Evolutionary conservation across 2,797 vertebrate species (phyloP), one percentile per base, ranked within the genome.

Genomic region (Peromyscus attwateri): DNA sequence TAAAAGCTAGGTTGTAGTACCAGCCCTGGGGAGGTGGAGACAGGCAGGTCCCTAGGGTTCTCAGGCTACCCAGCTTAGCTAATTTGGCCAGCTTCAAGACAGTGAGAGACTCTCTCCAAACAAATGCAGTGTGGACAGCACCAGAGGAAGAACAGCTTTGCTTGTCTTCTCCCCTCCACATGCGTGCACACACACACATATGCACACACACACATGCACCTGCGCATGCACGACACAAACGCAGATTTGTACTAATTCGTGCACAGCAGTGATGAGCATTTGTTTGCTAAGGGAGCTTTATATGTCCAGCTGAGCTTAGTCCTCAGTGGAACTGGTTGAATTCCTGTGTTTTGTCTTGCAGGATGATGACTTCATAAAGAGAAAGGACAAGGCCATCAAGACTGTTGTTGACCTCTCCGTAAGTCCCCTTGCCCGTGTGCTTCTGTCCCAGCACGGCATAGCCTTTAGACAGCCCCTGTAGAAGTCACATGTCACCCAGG

Each of bases 341-440:
- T 87, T 16, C 7, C 40, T 76, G 0, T 73, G 37, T 89, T 93
- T 95, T 96, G 57, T 95, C 80, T 98, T 98, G 16, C 94, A 99
- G 99, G 99, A 99, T 98, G 98, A 99, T 81, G 99, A 99, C 60
- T 99, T 99, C 95, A 93, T 98, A 60, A 98, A 99, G 97, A 99
- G 99, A 98, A 99, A 99, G 98, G 99, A 99, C 89, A 99, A 99
- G 95, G 99, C 99, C 23, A 97, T 99, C 75, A 99, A 98, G 97
- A 98, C 99, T 0, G 98, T 99, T 8, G 96, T 98, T 68, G 99
- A 99, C 64, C 99, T 99, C 34, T 98, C 98, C 97, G 99, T 99
- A 98, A 99, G 99, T 99, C 95, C 80, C 71, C n/a, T 73, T 70
- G 31, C 29, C 16, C 0, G 0, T 55, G 31, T 77, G 83, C 57